phyloP scores from a whole-genome alignment of 1,140 invertebrate genomes.

The Sinonovacula constricta region DNA sequence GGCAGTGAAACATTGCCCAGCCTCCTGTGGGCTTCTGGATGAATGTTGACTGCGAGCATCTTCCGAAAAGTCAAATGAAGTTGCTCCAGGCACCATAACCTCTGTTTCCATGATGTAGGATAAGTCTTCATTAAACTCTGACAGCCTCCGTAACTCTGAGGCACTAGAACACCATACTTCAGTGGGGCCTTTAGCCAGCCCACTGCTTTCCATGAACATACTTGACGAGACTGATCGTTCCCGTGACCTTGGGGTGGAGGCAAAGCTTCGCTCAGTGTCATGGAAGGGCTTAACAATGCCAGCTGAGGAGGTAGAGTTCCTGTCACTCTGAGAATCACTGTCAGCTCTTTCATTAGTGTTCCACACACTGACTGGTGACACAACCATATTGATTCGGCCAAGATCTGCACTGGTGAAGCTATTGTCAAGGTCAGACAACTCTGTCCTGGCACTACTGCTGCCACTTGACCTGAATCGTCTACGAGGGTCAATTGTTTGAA shows the following conservation, averaged over 20 bases:
- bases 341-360: slow-evolving; percentile 60
- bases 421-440: slow-evolving; percentile 29
- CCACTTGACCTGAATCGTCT: slow-evolving; percentile 2
- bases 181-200: slow-evolving; percentile 47
- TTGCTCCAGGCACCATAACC: slow-evolving; percentile 48
- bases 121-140: slow-evolving; percentile 52
- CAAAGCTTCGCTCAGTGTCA: slow-evolving; percentile 12
- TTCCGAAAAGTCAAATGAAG: slow-evolving; percentile 19
- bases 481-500: slow-evolving; percentile 23
- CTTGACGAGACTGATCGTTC: slow-evolving; percentile 38
- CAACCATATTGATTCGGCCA: slow-evolving; percentile 27
- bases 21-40: slow-evolving; percentile 7
- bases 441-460: slow-evolving; percentile 2
- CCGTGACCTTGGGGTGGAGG: slow-evolving; percentile 25
- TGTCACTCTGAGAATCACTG: slow-evolving; percentile 48
- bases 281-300: slow-evolving; percentile 29
- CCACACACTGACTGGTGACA: slow-evolving; percentile 64
- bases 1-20: not conserved
- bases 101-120: slow-evolving; percentile 60
- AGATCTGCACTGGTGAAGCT: slow-evolving; percentile 26
- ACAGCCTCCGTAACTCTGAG: slow-evolving; percentile 30
- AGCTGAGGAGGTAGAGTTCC: slow-evolving; percentile 36
- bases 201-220: slow-evolving; percentile 42
- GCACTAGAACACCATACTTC: slow-evolving; percentile 60
- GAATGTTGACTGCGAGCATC: slow-evolving; percentile 15